phyloP scores from a whole-genome alignment of 2,888 invertebrate species.

The Cephus pulcher region DNA sequence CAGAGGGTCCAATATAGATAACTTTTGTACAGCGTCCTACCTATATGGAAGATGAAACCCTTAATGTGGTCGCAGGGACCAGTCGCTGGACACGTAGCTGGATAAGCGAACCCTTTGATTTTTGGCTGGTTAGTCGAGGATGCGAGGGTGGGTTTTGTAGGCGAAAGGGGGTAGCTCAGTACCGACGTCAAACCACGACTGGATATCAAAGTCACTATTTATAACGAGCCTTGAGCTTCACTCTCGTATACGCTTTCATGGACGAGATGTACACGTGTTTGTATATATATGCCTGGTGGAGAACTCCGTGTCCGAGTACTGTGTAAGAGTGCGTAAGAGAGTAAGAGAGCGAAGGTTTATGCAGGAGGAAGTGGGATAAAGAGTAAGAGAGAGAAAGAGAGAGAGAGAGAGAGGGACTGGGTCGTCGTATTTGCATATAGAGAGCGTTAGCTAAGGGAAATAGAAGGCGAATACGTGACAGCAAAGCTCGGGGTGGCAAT shows the following conservation, averaged over 20 bases:
- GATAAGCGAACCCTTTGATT: constrained; percentile 51
- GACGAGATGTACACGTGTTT: background rate
- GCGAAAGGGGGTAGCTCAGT: constrained; percentile 44
- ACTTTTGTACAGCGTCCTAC: background rate
- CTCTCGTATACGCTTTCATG: background rate
- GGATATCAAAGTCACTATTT: constrained; percentile 63
- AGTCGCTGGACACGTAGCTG: background rate
- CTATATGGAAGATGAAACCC: background rate
- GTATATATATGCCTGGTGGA: background rate
- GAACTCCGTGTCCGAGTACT: background rate
- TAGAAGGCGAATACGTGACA: constrained; percentile 65
- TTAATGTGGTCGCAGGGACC: background rate
- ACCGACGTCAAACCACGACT: constrained; percentile 51
- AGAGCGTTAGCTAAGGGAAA: constrained; percentile 66
- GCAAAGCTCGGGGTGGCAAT: constrained; percentile 53
- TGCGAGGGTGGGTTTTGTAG: constrained; percentile 14
- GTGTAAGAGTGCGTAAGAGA: background rate
- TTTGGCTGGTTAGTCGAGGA: constrained; percentile 34
- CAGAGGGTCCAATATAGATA: background rate
- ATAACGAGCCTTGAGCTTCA: constrained; percentile 46
- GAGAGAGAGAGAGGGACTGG: constrained; percentile 11
- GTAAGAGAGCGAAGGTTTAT: background rate
- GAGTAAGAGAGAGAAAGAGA: constrained; percentile 3
- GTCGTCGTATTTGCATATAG: constrained; percentile 63
- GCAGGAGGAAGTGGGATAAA: background rate